Evolutionary conservation across 2,113 vertebrate genomes (phyloP).

Genomic region (Campylomormyrus numenius): DNA sequence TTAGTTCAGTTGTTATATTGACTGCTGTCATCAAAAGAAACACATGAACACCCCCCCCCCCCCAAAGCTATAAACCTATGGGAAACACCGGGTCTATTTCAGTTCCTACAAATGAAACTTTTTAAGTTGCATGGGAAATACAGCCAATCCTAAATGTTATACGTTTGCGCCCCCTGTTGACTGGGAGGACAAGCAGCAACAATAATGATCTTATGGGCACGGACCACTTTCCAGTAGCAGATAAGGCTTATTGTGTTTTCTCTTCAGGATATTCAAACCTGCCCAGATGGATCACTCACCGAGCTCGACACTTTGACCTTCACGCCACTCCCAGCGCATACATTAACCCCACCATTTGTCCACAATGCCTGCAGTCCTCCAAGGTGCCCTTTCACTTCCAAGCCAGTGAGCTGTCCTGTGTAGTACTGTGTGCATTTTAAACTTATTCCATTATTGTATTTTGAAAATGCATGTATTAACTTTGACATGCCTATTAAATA

Average conservation of each 20-base stretch:
- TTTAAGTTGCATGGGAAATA: neutral
- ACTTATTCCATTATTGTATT: neutral
- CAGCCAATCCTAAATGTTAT: neutral
- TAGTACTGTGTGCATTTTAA: neutral
- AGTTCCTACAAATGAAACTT: neutral
- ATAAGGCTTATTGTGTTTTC: neutral
- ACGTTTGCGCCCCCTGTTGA: neutral
- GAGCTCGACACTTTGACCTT: neutral
- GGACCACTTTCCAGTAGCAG: neutral
- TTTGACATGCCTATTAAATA: neutral
- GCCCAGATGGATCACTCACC: neutral
- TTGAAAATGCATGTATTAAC: neutral
- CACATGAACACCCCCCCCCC: too few species aligned
- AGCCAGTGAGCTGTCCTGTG: neutral
- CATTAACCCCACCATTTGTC: constrained; percentile 5
- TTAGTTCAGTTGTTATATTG: neutral
- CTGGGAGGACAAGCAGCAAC: neutral
- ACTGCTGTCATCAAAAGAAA: neutral
- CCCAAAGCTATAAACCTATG: too few species aligned
- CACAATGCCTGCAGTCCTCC: neutral
- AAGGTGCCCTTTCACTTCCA: neutral
- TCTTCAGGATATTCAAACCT: neutral
- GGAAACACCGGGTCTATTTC: neutral
- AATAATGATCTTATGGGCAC: neutral
- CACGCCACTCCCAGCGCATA: neutral